Conservation (phyloP, 1,140 invertebrate genomes). For the Mactra quadrangularis region DNA sequence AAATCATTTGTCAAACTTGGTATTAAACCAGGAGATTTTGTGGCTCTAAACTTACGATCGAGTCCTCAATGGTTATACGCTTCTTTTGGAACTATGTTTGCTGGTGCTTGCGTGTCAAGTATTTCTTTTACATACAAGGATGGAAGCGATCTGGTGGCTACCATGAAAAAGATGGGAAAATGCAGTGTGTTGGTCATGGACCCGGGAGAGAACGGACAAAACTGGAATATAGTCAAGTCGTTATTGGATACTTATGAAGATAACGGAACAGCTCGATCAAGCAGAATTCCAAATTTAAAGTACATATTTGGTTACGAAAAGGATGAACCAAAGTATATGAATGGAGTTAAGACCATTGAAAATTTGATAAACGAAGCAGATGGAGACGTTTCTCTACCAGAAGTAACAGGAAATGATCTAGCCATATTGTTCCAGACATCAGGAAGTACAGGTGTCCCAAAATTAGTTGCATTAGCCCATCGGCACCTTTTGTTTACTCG, state of each 20-base stretch:
- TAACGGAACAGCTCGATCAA: not conserved
- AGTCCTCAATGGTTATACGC: slow-evolving; percentile 42
- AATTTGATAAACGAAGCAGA: not conserved
- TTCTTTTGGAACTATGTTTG: slow-evolving; percentile 10
- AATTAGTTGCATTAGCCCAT: slow-evolving; percentile 19
- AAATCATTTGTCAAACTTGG: too few relatives aligned
- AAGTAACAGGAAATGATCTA: not conserved
- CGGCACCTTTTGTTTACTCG: not conserved
- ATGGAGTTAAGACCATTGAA: not conserved
- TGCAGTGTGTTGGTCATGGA: slow-evolving; percentile 25
- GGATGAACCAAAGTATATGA: not conserved
- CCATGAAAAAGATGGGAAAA: slow-evolving; percentile 22
- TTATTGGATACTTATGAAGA: not conserved
- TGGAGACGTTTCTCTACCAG: not conserved
- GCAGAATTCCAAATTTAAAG: slow-evolving; percentile 6
- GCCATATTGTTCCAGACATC: slow-evolving; percentile 40
- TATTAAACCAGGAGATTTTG: too few relatives aligned
- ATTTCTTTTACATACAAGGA: slow-evolving; percentile 33
- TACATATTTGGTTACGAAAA: slow-evolving; percentile 19
- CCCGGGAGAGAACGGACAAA: slow-evolving; percentile 10
- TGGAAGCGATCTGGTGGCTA: slow-evolving; percentile 36
- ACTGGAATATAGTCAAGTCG: slow-evolving; percentile 35
- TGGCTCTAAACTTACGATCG: slow-evolving; percentile 11
- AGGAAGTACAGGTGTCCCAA: slow-evolving; percentile 47
- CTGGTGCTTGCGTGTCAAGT: not conserved